A percentile compares a stretch with the other conserved stretches of the same genome.
Conservation (phyloP, 2,113 vertebrate genomes). For the Sigmodon hispidus region DNA sequence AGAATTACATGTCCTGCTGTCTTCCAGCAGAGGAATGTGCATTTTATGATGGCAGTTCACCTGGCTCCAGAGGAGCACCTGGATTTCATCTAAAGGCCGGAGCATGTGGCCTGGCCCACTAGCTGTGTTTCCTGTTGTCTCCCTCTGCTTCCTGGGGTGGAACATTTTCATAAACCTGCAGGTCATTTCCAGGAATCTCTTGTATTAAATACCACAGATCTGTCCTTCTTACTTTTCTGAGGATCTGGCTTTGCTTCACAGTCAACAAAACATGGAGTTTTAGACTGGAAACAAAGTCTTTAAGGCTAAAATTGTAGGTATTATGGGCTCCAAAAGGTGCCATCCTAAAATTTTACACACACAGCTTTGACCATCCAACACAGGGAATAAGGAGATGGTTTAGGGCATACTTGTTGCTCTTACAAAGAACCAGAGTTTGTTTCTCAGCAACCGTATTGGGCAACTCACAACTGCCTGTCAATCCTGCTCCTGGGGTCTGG, state of each 20-base stretch:
- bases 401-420: background rate
- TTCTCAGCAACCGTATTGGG: background rate
- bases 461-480: background rate
- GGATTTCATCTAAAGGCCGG: constrained; percentile 52
- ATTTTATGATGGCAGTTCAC: constrained; percentile 52
- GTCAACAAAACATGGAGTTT: background rate
- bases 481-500: background rate
- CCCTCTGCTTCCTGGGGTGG: background rate
- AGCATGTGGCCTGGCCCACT: background rate
- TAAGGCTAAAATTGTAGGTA: constrained; percentile 7
- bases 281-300: constrained; percentile 34
- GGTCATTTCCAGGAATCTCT: constrained; percentile 62
- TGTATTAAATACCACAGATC: constrained; percentile 11
- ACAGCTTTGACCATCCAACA: background rate
- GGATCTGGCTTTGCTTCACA: constrained; percentile 31
- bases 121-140: background rate
- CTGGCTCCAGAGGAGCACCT: constrained; percentile 16
- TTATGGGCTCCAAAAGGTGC: background rate
- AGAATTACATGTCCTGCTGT: background rate
- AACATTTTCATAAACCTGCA: constrained; percentile 47
- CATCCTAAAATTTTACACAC: background rate
- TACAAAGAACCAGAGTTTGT: background rate
- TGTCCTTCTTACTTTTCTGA: constrained; percentile 53
- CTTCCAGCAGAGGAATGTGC: background rate
- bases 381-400: too few species aligned